A percentile compares a stretch with the other conserved stretches of the same genome.
Evolutionary conservation across 2,797 vertebrate genomes (phyloP).

Genomic region (Leptodactylus fallax): DNA sequence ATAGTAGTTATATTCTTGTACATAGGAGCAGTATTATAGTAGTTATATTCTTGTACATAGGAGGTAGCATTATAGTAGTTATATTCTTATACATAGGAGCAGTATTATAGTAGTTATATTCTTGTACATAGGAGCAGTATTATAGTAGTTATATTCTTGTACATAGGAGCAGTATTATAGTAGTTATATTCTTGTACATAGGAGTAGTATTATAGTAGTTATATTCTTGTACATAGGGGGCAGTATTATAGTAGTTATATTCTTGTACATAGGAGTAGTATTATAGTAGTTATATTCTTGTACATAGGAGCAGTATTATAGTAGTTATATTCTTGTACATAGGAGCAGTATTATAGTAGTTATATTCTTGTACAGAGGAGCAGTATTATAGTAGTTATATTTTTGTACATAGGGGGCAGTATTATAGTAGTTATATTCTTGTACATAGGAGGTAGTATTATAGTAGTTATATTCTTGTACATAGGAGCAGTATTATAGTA

Average conservation of each 20-base stretch:
- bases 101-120: conserved; percentile 9
- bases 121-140: conserved; percentile 5
- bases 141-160: conserved; percentile 11
- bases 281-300: not conserved
- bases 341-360: too few relatives aligned
- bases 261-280: not conserved
- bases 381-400: conserved; percentile 5
- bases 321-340: not conserved
- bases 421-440: too few relatives aligned
- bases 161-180: not conserved
- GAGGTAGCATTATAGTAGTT: conserved; percentile 8
- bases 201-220: not conserved
- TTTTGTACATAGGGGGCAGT: not conserved
- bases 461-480: too few relatives aligned
- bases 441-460: too few relatives aligned
- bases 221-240: not conserved
- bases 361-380: not conserved
- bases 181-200: conserved; percentile 7
- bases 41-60: conserved; percentile 18
- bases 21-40: conserved; percentile 1
- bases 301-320: not conserved
- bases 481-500: not conserved
- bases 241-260: not conserved
- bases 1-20: not conserved
- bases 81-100: not conserved